These are phyloP conservation scores for Philhelius pedissequus DNA, from an alignment of 2,888 invertebrate species.

Conservation along the genomic window DNA sequence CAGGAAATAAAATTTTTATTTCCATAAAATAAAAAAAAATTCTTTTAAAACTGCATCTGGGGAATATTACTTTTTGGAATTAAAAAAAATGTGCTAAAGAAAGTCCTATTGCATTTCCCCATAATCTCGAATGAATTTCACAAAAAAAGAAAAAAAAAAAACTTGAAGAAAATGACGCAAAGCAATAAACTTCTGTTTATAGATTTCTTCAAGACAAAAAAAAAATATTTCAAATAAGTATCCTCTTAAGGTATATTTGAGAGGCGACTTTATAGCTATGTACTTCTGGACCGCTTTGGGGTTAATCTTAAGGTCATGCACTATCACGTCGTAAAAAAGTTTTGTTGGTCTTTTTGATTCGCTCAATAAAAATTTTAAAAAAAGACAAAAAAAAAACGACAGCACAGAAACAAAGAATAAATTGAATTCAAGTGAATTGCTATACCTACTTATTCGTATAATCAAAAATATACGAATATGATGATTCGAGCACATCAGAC, in stretches of 20 bases:
- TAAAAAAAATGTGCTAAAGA: background rate
- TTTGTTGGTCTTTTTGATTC: background rate
- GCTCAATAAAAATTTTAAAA: background rate
- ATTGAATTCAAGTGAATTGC: background rate
- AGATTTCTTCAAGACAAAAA: background rate
- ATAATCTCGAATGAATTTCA: background rate
- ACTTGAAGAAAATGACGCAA: background rate
- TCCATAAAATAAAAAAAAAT: background rate
- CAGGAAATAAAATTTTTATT: slow-evolving; percentile 12
- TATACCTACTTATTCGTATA: too few relatives aligned
- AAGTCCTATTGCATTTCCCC: background rate
- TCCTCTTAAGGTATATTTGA: background rate
- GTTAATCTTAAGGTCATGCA: background rate
- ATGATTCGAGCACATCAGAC: background rate
- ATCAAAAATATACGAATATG: background rate
- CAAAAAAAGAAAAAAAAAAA: background rate
- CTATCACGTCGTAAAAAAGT: background rate
- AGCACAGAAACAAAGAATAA: background rate
- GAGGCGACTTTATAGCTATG: background rate
- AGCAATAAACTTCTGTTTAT: background rate
- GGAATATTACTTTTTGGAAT: background rate
- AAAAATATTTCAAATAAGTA: background rate
- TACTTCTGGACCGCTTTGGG: background rate
- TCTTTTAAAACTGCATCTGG: background rate
- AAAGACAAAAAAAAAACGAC: background rate